phyloP scores from a whole-genome alignment of 2,888 invertebrate genomes.

The Cephus sareptanus region DNA sequence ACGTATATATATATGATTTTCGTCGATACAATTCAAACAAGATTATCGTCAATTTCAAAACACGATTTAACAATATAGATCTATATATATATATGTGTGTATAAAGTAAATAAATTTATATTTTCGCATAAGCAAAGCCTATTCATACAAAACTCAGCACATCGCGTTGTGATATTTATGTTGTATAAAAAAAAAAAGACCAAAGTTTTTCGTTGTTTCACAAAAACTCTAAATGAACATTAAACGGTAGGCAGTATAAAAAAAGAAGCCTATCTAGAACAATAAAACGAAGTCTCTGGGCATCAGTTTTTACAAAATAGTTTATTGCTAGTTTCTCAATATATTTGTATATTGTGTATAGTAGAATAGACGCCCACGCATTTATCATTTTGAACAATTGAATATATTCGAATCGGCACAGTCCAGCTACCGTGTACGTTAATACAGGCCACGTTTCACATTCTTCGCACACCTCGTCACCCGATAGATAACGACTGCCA shows the following conservation, averaged over 20 bases:
- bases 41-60: neutral
- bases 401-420: neutral
- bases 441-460: neutral
- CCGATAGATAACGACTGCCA: neutral
- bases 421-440: neutral
- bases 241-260: neutral
- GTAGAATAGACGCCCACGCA: neutral
- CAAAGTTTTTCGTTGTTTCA: neutral
- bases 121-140: no score
- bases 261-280: neutral
- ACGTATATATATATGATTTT: conserved; percentile 5
- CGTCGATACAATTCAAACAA: neutral
- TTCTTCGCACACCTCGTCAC: neutral
- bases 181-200: neutral
- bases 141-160: neutral
- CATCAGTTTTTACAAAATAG: neutral
- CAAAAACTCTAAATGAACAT: neutral
- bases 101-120: neutral
- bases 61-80: neutral
- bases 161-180: neutral
- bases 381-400: neutral
- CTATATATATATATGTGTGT: no score
- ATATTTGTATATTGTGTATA: neutral
- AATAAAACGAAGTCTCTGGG: neutral
- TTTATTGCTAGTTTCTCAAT: neutral